A percentile compares a stretch with the other conserved stretches of the same genome.
Evolutionary conservation across 2,888 invertebrate species (phyloP).

Genomic region (Eremobia ochroleuca): DNA sequence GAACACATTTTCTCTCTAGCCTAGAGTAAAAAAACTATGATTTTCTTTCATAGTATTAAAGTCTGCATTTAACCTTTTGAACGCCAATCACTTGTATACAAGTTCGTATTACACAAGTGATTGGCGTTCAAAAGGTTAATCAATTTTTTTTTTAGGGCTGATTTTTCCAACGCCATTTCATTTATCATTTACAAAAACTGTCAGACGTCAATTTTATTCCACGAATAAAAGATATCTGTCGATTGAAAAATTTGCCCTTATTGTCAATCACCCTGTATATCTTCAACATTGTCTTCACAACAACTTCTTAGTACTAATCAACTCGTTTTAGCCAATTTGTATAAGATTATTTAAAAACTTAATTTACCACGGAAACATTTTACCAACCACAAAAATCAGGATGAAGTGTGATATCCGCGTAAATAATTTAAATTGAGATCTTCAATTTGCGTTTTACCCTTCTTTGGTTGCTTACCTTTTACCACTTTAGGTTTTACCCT

Average conservation of each 20-base stretch:
- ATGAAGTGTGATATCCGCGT: background rate
- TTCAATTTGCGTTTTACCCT: background rate
- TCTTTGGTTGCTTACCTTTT: background rate
- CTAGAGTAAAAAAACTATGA: background rate
- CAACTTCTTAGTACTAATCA: background rate
- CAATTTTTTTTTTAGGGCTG: no score
- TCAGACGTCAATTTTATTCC: no score
- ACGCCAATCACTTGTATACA: no score
- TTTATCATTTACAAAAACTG: no score
- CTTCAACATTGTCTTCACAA: background rate
- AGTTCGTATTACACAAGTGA: no score
- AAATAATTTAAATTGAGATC: background rate
- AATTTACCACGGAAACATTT: background rate
- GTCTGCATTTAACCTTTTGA: no score
- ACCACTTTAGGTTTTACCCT: conserved; percentile 9
- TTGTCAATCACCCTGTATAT: background rate
- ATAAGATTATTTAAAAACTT: background rate
- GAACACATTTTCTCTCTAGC: background rate
- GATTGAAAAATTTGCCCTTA: background rate
- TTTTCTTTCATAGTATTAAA: background rate
- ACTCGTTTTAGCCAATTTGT: background rate
- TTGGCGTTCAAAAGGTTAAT: no score
- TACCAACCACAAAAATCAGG: background rate
- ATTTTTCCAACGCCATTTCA: no score
- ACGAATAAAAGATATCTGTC: no score